Evolutionary conservation across 1,140 invertebrate species (phyloP), one percentile per base, ranked within the genome.

Genomic region (Aphidius ervi): DNA sequence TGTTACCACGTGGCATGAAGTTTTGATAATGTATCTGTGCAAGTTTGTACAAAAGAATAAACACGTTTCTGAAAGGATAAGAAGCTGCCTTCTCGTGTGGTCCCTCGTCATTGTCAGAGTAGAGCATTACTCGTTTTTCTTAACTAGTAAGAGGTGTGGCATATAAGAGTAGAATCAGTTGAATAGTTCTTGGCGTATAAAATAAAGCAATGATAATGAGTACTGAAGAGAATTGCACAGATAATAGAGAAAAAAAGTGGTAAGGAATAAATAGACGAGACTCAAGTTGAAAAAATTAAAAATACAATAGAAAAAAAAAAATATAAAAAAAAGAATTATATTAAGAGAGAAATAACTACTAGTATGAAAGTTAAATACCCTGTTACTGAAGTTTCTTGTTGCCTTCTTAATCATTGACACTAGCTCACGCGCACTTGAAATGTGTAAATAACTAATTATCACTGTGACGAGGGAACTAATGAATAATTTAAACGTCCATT

Each of bases 371-470:
- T 73, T 74, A 73, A 74, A 73, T 74, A 73, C 70, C 61, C 66
- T 62, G 59, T 63, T 62, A 65, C 64, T 48, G 65, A 73, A 73
- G 64, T 73, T 73, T 46, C 64, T 46, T 54, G 31, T 56, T 58
- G 52, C 63, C 66, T 66, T 68, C 67, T 70, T 70, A 74, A 71
- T 74, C 71, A 74, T 74, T 74, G 68, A 72, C 68, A 72, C 72
- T 58, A 65, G 64, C 69, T 73, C 69, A 67, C 72, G 68, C 73
- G 68, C 68, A 66, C 68, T 70, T 65, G 65, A 64, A 74, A 73
- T 70, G 70, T 70, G 71, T 74, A 74, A 74, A 74, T 74, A 72
- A 74, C 68, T 70, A 71, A 74, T 74, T 74, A 71, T 65, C 64
- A 56, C 53, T 46, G 49, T 59, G 63, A 61, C 57, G 57, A 49